Evolutionary conservation across 2,888 invertebrate genomes (phyloP).

Genomic region (Oeneis ivallda): DNA sequence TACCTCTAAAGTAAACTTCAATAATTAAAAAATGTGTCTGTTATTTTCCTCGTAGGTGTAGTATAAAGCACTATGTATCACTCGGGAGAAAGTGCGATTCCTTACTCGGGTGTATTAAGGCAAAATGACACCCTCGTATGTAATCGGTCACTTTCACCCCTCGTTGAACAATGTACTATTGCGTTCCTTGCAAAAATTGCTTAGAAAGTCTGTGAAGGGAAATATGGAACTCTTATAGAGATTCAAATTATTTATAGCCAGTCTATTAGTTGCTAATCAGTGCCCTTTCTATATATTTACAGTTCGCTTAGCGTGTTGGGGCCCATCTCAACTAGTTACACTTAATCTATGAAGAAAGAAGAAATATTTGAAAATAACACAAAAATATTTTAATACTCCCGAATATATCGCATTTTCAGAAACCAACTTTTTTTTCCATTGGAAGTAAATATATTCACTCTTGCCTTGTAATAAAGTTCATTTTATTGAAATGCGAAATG

Average conservation of each 20-base stretch:
- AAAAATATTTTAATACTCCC: constrained; percentile 18
- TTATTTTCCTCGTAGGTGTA: no score
- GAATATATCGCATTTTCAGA: constrained; percentile 12
- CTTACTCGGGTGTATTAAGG: no score
- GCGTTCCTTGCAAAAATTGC: neutral
- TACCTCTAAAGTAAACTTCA: no score
- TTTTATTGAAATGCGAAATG: neutral
- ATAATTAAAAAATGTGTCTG: no score
- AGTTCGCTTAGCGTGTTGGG: constrained; percentile 65
- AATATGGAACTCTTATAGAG: constrained; percentile 67
- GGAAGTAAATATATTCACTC: no score
- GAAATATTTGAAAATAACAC: constrained; percentile 13
- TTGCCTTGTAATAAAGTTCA: no score
- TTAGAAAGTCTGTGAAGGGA: constrained; percentile 1
- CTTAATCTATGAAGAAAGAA: neutral
- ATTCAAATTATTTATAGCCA: constrained; percentile 69
- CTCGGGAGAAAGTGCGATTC: no score
- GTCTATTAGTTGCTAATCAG: constrained; percentile 69
- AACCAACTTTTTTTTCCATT: neutral
- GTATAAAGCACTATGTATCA: no score
- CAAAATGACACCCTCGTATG: no score
- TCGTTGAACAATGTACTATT: no score
- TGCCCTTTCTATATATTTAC: constrained; percentile 62
- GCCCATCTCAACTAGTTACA: constrained; percentile 44
- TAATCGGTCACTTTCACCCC: no score